These are phyloP conservation scores for Anolis carolinensis DNA, from an alignment of 2,113 vertebrate genomes.

Conservation along the genomic window DNA sequence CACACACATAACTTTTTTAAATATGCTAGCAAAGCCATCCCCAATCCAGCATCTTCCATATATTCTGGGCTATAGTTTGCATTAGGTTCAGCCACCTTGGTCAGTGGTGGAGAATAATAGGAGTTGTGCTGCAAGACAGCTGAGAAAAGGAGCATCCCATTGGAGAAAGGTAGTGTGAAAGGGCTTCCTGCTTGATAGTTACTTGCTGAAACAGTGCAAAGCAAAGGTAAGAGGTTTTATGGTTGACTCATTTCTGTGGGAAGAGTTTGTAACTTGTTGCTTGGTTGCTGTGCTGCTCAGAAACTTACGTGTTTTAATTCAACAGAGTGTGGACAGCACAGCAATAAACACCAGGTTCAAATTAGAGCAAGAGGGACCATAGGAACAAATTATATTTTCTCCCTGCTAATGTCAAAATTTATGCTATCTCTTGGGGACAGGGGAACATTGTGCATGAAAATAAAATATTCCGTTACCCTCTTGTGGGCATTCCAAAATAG, in stretches of 20 bases:
- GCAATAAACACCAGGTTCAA: background rate
- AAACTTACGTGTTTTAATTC: background rate
- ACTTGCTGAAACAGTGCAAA: background rate
- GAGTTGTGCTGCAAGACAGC: background rate
- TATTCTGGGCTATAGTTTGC: background rate
- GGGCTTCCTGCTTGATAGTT: background rate
- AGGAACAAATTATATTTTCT: background rate
- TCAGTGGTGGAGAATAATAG: background rate
- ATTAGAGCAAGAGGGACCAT: background rate
- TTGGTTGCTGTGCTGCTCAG: background rate
- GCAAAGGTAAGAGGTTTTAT: background rate
- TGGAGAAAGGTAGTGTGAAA: background rate
- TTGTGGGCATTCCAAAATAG: slow-evolving; percentile 37
- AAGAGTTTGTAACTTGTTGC: background rate
- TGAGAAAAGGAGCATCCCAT: background rate
- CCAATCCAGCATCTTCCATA: background rate
- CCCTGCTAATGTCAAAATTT: background rate
- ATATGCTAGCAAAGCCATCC: background rate
- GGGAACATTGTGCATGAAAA: background rate
- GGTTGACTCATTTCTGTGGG: background rate
- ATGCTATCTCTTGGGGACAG: background rate
- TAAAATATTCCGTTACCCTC: background rate
- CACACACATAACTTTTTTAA: background rate
- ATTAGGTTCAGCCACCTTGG: background rate
- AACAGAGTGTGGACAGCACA: background rate